phyloP scores from a whole-genome alignment of 2,113 vertebrate species.

The Salvator merianae region DNA sequence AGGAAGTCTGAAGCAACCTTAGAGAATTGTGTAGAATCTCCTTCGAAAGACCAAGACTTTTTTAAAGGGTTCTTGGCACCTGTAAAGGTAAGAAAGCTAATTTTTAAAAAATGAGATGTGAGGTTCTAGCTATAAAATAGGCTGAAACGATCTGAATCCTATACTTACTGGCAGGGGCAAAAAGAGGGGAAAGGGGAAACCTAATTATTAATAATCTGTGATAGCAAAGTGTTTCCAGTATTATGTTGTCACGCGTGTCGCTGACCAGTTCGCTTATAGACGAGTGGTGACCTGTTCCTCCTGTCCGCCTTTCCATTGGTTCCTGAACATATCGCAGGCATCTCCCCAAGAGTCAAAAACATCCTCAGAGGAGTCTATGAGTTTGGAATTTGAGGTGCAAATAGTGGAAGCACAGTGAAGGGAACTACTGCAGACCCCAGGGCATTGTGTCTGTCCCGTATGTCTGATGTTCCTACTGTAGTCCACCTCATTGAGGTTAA shows the following conservation, averaged over 20 bases:
- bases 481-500: constrained; percentile 88
- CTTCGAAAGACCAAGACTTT: too few species aligned
- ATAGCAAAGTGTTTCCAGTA: constrained; percentile 65
- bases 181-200: constrained; percentile 26
- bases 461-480: constrained; percentile 73
- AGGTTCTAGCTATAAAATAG: neutral
- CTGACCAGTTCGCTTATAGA: constrained; percentile 80
- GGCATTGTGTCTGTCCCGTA: constrained; percentile 81
- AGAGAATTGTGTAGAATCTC: too few species aligned
- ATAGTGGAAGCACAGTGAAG: constrained; percentile 95
- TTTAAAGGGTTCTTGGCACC: too few species aligned
- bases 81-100: too few species aligned
- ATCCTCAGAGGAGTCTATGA: constrained; percentile 92
- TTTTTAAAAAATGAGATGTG: neutral
- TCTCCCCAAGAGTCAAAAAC: constrained; percentile 94
- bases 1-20: too few species aligned
- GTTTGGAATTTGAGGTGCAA: constrained; percentile 92
- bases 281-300: constrained; percentile 94
- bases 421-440: constrained; percentile 87
- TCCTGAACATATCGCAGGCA: constrained; percentile 87
- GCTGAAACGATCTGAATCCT: constrained; percentile 25
- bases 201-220: constrained; percentile 55
- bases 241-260: constrained; percentile 55
- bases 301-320: constrained; percentile 88
- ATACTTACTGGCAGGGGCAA: constrained; percentile 24